Evolutionary conservation across 2,113 vertebrate species (phyloP), one percentile per base, ranked within the genome.

Genomic region (Gyps fulvus): DNA sequence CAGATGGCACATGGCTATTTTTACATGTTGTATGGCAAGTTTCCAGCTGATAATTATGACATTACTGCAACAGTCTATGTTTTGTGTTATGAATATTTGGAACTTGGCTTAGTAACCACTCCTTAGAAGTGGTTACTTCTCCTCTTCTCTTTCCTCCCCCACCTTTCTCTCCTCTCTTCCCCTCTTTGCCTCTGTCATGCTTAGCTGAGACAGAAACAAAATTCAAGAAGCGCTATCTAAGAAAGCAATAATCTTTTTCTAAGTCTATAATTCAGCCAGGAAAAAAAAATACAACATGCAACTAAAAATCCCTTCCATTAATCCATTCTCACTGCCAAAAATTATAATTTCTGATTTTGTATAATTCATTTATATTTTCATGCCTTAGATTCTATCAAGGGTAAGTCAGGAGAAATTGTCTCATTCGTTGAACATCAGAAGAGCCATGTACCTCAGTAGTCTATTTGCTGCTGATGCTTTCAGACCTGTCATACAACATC

Each of bases 1-100:
- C 97, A 98, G 97, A 98, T 98, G 97, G 98, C 88, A 94, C 73
- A 69, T 90, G 95, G 95, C 91, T 98, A 98, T 98, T 98, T 98
- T 98, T 98, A 95, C 83, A 95, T 87, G 87, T 96, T 91, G 79
- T 95, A 95, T 97, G 98, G 97, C 96, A 96, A 90, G 89, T 96
- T 98, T 98, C 94, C 97, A 98, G 83, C 74, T 98, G 96, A 97
- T 97, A 97, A 98, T 97, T 98, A 97, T 97, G 96, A 97, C 97
- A 97, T 98, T 98, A 96, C 73, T 96, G 69, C 62, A 97, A 97
- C 83, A 96, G 92, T 88, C 95, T 90, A 79, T 96, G 90, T 93
- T 97, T 95, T 96, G 88, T 94, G 93, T 96, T 95, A 94, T 81
- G 86, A 97, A 93, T 96, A 92, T 96, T 98, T 97, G 97, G 63